Conservation (phyloP, 2,888 invertebrate species). For the Trissolcus japonicus region DNA sequence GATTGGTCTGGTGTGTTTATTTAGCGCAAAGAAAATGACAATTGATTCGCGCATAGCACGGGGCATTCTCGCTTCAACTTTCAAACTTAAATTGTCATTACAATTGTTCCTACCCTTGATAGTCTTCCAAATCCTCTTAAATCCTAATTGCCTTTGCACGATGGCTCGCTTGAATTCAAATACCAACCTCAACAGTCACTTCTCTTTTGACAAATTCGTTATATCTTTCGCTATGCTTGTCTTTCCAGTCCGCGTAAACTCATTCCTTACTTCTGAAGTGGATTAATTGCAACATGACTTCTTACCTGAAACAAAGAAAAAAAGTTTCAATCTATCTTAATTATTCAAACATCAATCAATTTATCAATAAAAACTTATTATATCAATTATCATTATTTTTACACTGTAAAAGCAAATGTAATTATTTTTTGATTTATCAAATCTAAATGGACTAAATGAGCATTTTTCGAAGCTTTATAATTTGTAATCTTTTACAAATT, state of each 20-base stretch:
- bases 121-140: conserved; percentile 55
- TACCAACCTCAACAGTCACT: conserved; percentile 38
- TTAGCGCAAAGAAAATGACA: conserved; percentile 33
- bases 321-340: neutral
- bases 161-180: conserved; percentile 29
- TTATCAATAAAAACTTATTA: no score
- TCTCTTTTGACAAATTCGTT: conserved; percentile 47
- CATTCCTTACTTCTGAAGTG: conserved; percentile 22
- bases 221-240: conserved; percentile 25
- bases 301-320: conserved; percentile 44
- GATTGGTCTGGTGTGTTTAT: no score
- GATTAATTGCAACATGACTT: conserved; percentile 16
- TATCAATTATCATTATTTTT: no score
- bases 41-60: conserved; percentile 46
- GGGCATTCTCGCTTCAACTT: conserved; percentile 30
- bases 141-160: conserved; percentile 54
- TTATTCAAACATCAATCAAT: no score
- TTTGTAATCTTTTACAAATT: neutral
- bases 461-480: no score
- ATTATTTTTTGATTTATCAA: neutral
- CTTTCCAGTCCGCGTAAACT: conserved; percentile 12
- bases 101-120: conserved; percentile 50
- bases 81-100: conserved; percentile 56
- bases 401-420: no score
- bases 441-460: neutral